Evolutionary conservation across 37 sponge, comb jelly and placozoan genomes (phyloP).

Genomic region (Hexactinellida sp.): DNA sequence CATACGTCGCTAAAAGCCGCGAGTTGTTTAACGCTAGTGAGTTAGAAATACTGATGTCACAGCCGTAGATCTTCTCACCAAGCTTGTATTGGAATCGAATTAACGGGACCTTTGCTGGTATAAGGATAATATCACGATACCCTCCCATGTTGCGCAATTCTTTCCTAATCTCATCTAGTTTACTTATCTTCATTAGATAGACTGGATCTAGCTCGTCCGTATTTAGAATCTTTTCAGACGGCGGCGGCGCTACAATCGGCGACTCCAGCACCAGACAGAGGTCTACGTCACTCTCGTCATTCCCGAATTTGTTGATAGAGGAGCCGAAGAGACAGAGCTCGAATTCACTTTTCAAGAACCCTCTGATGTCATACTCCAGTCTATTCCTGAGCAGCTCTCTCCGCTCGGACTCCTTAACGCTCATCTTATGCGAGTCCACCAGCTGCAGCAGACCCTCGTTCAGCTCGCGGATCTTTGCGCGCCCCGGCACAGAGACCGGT

Average conservation of each 20-base stretch:
- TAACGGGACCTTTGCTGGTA: not conserved
- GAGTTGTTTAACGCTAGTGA: conserved; percentile 62
- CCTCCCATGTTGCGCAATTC: not conserved
- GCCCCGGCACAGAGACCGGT: not conserved
- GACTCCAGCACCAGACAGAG: conserved; percentile 37
- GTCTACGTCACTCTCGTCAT: conserved; percentile 57
- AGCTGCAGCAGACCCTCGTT: not conserved
- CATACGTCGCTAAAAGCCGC: conserved; percentile 41
- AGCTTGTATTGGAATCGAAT: not conserved
- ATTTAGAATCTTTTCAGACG: not conserved
- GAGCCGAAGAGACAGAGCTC: conserved; percentile 58
- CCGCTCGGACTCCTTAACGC: not conserved
- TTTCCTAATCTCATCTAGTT: not conserved
- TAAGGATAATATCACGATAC: not conserved
- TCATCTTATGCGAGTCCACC: not conserved
- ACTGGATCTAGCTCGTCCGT: not conserved
- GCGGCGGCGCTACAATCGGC: not conserved
- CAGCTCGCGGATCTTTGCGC: not conserved
- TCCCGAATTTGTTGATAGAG: conserved; percentile 79
- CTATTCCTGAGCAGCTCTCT: not conserved
- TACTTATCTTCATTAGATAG: not conserved
- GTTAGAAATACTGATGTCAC: not conserved
- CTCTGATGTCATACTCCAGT: not conserved
- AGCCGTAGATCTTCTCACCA: not conserved
- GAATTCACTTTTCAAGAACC: not conserved